Conservation (phyloP, 2,797 vertebrate species). For the Limosa lapponica region DNA sequence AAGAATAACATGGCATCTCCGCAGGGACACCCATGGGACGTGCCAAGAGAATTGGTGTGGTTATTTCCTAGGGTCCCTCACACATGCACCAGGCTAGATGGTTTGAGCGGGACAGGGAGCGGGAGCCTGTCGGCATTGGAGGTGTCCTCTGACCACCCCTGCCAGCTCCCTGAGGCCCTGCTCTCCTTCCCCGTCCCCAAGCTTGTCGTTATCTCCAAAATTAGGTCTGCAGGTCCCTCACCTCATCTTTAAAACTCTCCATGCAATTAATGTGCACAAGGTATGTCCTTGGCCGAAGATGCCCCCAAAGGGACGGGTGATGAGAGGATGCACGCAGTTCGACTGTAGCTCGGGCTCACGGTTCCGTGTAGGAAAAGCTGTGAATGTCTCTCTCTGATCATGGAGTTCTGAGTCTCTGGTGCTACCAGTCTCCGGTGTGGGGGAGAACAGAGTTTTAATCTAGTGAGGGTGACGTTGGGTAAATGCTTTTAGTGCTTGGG, state of each 20-base stretch:
- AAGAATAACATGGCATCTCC: neutral
- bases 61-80: neutral
- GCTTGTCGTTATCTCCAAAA: neutral
- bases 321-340: neutral
- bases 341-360: neutral
- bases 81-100: neutral
- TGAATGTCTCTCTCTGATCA: neutral
- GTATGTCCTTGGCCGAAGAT: neutral
- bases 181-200: neutral
- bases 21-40: rapidly evolving
- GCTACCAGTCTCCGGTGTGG: neutral
- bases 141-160: neutral
- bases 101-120: neutral
- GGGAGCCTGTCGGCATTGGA: neutral
- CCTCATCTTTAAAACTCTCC: neutral
- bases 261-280: neutral
- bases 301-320: neutral
- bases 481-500: neutral
- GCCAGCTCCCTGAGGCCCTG: neutral
- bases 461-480: neutral
- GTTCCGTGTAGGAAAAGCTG: neutral
- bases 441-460: neutral
- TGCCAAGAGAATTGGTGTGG: neutral
- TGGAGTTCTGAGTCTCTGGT: neutral
- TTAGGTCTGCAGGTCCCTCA: neutral